Base-by-base conservation (phyloP, 1,140 invertebrate species). In the Ceratina calcarata region DNA sequence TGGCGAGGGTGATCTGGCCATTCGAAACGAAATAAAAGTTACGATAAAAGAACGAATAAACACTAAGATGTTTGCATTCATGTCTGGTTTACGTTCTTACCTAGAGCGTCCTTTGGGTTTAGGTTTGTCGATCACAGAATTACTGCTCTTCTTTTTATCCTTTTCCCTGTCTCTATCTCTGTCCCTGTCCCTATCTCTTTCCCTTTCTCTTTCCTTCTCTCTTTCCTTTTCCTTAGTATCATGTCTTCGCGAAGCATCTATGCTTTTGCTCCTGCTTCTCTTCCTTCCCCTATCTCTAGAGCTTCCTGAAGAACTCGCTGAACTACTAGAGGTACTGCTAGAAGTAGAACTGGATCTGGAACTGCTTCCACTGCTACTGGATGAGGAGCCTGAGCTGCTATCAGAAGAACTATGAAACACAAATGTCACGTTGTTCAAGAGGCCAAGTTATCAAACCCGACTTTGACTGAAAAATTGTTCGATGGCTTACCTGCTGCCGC, bases 321-420 rank as follows among this genome's bases (percentile, higher is more conserved):
- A 95, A 87, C 95, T 96, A 79, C 95, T 96, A 1, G 96, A 97
- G 0, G 90, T 90, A 15, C 89, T 91, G 61, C 95, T 95, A 1
- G 96, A 97, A 58, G 94, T 95, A 0, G 96, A 96, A 57, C 95
- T 96, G 0, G 96, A 96, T 85, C 95, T 94, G 0, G 96, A 96
- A 79, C 93, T 94, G 51, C 93, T 93, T 16, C 94, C 94, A 61
- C 93, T 94, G 78, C 93, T 94, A 0, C 94, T 94, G 66, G 92
- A 94, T 53, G 94, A 94, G 4, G 94, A 94, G 32, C 91, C 92
- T 12, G 95, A 96, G 85, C 95, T 97, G 87, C 96, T 97, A 18
- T 96, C 95, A 8, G 96, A 97, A 20, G 96, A 97, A 92, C 96
- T 96, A 85, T 85, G 3, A 74, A 82, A 67, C 70, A 84, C 53